Evolutionary conservation across 1,140 invertebrate genomes (phyloP), one percentile per base, ranked within the genome.

Genomic region (Drosophila cardini): DNA sequence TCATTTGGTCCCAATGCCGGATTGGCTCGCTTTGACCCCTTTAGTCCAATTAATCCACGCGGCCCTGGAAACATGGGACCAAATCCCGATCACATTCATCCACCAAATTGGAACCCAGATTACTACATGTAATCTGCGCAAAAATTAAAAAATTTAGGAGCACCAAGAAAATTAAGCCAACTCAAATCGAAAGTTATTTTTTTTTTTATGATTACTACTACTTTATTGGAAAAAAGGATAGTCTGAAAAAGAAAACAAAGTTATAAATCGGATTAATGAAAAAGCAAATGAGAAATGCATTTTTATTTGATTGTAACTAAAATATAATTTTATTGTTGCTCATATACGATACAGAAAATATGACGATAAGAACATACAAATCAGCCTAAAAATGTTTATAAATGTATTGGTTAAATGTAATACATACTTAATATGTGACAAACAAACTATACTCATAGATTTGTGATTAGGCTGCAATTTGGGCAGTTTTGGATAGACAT

Each of bases 21-120:
- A 26, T 34, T 69, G 34, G 96, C 96, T 8, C 94, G 96, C 78
- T 97, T 96, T 91, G 96, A 97, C 93, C 96, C 96, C 0, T 96
- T 97, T 90, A 95, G 95, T 3, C 96, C 96, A 8, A 94, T 95
- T 6, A 94, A 94, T 18, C 80, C 73, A 1, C 76, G 90, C 4
- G 48, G 48, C 2, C 60, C 60, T 6, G 48, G 74, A 40, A 92
- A 93, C 4, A 65, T 53, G 15, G 83, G 79, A 6, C 96, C 95
- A 2, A 96, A 96, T 82, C 94, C 94, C n/a, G 96, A 96, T 86
- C 95, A 96, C 77, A 91, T 96, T 43, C 76, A 62, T 53, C 95
- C 94, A 48, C 95, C 95, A 7, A 71, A 87, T 15, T 90, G 77
- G 76, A 78, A 76, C 43, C 52, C 65, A n/a, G 84, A 91, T 53